Conservation (phyloP, 2,888 invertebrate species). For the Leucozona laternaria region DNA sequence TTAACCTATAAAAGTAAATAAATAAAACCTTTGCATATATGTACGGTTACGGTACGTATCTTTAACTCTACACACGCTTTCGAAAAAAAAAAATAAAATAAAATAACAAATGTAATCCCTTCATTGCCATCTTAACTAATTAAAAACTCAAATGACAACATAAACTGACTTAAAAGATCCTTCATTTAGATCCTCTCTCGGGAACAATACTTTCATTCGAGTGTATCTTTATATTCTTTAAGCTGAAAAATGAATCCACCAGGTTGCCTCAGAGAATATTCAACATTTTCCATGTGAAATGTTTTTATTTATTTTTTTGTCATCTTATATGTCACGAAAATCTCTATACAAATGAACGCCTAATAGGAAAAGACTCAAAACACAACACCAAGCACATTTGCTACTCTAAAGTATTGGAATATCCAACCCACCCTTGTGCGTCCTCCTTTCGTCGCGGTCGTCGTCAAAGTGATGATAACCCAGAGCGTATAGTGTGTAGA, state of each 20-base stretch:
- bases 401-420: conserved; percentile 34
- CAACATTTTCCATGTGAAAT: conserved; percentile 38
- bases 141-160: conserved; percentile 49
- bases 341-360: conserved; percentile 42
- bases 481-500: conserved; percentile 9
- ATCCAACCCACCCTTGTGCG: background rate
- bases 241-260: conserved; percentile 12
- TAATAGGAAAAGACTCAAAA: conserved; percentile 37
- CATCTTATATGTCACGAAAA: conserved; percentile 36
- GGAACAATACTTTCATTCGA: conserved; percentile 33
- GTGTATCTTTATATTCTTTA: conserved; percentile 1
- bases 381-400: conserved; percentile 25
- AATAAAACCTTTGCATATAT: background rate
- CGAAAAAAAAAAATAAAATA: background rate
- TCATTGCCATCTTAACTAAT: conserved; percentile 37
- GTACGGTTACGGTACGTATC: too few species aligned
- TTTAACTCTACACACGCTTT: too few species aligned
- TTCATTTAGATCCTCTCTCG: background rate
- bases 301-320: background rate
- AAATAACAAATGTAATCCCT: background rate
- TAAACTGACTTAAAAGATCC: conserved; percentile 31
- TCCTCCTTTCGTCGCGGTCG: background rate
- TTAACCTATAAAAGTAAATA: background rate
- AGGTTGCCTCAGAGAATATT: conserved; percentile 18
- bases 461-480: conserved; percentile 47